Evolutionary conservation across 92 coral and sea anemone genomes (phyloP).

Genomic region (Phenganax stokvisi): DNA sequence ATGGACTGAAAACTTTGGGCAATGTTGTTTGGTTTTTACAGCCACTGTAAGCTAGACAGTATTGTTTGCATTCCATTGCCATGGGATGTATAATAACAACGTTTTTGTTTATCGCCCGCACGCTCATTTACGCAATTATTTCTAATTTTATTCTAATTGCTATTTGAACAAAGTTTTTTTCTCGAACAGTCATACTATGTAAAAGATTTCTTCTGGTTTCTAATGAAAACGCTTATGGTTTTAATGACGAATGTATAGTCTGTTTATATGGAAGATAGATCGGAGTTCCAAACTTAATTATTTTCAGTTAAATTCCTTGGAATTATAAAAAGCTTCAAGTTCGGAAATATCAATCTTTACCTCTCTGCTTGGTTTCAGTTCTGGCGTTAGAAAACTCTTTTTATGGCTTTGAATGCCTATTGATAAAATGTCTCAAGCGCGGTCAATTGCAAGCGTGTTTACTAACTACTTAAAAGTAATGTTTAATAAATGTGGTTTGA

Average conservation of each 20-base stretch:
- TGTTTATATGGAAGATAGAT: slow-evolving; percentile 11
- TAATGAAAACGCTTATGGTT: background rate
- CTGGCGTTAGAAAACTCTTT: background rate
- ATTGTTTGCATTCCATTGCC: slow-evolving; percentile 41
- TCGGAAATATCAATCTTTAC: background rate
- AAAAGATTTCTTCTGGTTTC: background rate
- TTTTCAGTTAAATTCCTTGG: slow-evolving; percentile 10
- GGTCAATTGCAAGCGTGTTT: too few species aligned
- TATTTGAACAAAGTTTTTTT: background rate
- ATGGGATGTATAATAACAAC: slow-evolving; percentile 24
- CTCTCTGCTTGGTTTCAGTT: background rate
- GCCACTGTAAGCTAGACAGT: slow-evolving; percentile 18
- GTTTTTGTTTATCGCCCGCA: slow-evolving; percentile 5
- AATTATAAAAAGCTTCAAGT: background rate
- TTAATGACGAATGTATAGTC: slow-evolving; percentile 11
- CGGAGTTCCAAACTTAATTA: slow-evolving; percentile 25
- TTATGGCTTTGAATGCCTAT: too few species aligned
- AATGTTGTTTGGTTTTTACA: slow-evolving; percentile 24
- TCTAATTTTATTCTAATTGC: background rate
- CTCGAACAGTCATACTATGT: background rate
- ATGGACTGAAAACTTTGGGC: slow-evolving; percentile 8
- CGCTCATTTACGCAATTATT: background rate
- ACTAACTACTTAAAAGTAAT: too few species aligned
- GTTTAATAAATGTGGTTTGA: background rate
- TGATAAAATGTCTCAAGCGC: too few species aligned